Evolutionary conservation across 2,797 vertebrate genomes (phyloP).

Genomic region (Myotis planiceps): DNA sequence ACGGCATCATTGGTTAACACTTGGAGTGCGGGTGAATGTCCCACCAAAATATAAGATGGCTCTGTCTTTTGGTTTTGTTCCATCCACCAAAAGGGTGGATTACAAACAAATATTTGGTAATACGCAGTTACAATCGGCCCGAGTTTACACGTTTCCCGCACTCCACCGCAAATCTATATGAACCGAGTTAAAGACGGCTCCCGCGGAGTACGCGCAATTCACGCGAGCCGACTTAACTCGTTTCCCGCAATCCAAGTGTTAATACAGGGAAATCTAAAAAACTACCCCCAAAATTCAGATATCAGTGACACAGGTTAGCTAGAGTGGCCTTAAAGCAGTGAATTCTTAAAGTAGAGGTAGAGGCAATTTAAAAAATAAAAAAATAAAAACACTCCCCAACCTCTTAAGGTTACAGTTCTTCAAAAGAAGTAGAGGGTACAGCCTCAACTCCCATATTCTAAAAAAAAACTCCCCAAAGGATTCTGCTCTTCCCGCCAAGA

Average conservation of each 20-base stretch:
- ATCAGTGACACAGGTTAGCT: background rate
- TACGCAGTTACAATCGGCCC: too few relatives aligned
- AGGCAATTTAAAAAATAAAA: background rate
- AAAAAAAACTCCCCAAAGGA: background rate
- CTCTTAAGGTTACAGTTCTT: background rate
- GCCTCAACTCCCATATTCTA: background rate
- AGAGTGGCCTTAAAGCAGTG: background rate
- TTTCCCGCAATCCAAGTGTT: too few relatives aligned
- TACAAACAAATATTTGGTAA: too few relatives aligned
- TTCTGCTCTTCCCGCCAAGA: background rate
- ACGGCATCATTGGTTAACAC: background rate
- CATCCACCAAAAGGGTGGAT: too few relatives aligned
- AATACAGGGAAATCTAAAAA: background rate
- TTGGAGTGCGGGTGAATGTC: too few relatives aligned
- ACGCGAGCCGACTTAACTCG: too few relatives aligned
- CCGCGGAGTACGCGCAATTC: too few relatives aligned
- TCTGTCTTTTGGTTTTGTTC: too few relatives aligned
- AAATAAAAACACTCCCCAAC: background rate
- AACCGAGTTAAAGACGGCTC: too few relatives aligned
- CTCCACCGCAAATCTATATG: too few relatives aligned
- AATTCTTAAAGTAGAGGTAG: background rate
- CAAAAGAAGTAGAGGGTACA: background rate
- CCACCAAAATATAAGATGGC: too few relatives aligned
- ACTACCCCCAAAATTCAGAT: background rate
- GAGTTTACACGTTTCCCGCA: too few relatives aligned